phyloP scores from a whole-genome alignment of 2,888 invertebrate species.

The Diachrysia chrysitis region DNA sequence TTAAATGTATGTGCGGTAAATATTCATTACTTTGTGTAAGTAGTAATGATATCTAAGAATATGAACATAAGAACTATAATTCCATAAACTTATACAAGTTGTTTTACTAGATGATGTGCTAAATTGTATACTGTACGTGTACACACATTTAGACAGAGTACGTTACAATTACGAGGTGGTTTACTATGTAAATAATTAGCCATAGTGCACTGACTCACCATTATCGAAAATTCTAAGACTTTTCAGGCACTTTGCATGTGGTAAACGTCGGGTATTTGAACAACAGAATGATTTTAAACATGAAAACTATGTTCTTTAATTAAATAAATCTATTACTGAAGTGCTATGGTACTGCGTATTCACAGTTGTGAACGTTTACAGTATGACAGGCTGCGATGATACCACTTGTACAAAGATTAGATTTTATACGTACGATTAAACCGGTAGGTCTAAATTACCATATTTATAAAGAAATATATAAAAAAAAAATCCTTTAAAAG shows the following conservation, averaged over 20 bases:
- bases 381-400: slow-evolving; percentile 32
- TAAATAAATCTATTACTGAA: slow-evolving; percentile 10
- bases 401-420: slow-evolving; percentile 49
- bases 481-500: slow-evolving; percentile 25
- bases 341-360: slow-evolving; percentile 15
- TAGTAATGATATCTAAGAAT: slow-evolving; percentile 41
- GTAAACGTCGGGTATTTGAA: slow-evolving; percentile 5
- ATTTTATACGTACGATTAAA: slow-evolving; percentile 37
- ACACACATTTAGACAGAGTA: neutral
- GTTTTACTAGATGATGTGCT: neutral
- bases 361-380: slow-evolving; percentile 25
- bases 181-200: slow-evolving; percentile 8
- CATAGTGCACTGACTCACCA: slow-evolving; percentile 39
- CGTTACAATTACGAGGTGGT: neutral
- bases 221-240: slow-evolving; percentile 2
- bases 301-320: slow-evolving; percentile 19
- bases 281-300: slow-evolving; percentile 14
- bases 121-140: neutral
- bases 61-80: slow-evolving; percentile 7
- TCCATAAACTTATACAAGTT: too few relatives aligned
- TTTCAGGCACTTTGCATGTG: slow-evolving; percentile 21
- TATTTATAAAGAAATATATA: slow-evolving; percentile 15
- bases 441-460: slow-evolving; percentile 5
- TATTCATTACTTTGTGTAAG: slow-evolving; percentile 40
- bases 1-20: slow-evolving; percentile 28